phyloP scores from a whole-genome alignment of 2,113 vertebrate species.

The Pterocles burchelli region DNA sequence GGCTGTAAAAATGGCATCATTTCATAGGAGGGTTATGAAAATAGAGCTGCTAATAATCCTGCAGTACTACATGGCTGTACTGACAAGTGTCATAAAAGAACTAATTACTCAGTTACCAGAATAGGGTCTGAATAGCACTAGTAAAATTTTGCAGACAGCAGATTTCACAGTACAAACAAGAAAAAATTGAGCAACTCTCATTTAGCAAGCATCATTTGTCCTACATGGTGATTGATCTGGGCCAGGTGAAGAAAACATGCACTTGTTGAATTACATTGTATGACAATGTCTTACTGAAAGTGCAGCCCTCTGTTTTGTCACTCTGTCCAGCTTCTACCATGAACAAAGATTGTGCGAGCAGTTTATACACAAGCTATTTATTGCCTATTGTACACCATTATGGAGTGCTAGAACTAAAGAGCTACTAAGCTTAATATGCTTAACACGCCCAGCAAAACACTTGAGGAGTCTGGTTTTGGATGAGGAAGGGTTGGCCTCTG shows the following conservation, averaged over 20 bases:
- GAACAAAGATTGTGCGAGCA: neutral
- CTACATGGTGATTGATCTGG: rapidly evolving
- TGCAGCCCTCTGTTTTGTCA: neutral
- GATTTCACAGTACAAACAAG: neutral
- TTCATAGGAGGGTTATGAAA: neutral
- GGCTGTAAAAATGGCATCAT: constrained; percentile 11
- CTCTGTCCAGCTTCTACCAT: neutral
- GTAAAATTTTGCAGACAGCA: neutral
- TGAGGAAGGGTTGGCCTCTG: neutral
- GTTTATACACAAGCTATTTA: neutral
- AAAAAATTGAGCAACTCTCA: neutral
- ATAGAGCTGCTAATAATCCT: constrained; percentile 26
- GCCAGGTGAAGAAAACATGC: neutral
- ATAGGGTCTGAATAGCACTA: neutral
- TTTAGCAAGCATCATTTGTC: neutral
- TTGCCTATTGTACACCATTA: neutral
- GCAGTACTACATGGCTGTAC: constrained; percentile 10
- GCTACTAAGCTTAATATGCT: neutral
- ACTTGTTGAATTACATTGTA: neutral
- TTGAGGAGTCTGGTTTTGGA: neutral
- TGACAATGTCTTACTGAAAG: neutral
- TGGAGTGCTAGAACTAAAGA: neutral
- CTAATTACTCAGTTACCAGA: constrained; percentile 4
- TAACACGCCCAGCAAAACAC: neutral
- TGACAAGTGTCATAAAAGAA: neutral